Conservation (phyloP, 1,140 invertebrate genomes). For the Panagrolaimus sp. region DNA sequence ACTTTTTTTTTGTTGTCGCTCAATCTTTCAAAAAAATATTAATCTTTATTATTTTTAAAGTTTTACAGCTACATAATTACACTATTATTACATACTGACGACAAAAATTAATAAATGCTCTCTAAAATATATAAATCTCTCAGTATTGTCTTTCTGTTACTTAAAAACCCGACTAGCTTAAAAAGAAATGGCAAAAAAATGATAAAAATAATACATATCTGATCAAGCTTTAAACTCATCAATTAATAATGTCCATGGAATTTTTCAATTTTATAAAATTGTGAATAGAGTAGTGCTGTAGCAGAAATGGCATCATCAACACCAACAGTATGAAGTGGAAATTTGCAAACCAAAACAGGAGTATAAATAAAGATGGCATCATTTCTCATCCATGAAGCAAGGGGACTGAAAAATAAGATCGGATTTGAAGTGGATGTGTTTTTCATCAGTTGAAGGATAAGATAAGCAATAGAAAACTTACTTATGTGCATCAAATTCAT, state of each 20-base stretch:
- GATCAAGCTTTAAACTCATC: no score
- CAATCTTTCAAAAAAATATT: no score
- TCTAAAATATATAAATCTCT: no score
- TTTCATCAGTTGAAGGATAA: no score
- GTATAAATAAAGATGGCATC: slow-evolving; percentile 61
- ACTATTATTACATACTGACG: no score
- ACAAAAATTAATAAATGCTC: no score
- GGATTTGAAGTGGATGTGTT: no score
- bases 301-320: slow-evolving; percentile 62
- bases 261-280: slow-evolving; percentile 49
- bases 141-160: no score
- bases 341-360: slow-evolving; percentile 62
- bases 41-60: no score
- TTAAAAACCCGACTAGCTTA: background rate
- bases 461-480: no score
- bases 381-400: slow-evolving; percentile 59
- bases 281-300: slow-evolving; percentile 61
- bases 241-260: background rate
- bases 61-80: no score
- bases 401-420: slow-evolving; percentile 56
- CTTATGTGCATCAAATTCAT: slow-evolving; percentile 57
- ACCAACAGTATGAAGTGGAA: slow-evolving; percentile 61
- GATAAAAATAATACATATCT: background rate
- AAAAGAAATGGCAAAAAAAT: slow-evolving; percentile 1
- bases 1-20: no score